A percentile compares a stretch with the other conserved stretches of the same genome.
These are phyloP conservation scores for Machimus atricapillus DNA, from an alignment of 2,888 invertebrate genomes.

Conservation along the genomic window DNA sequence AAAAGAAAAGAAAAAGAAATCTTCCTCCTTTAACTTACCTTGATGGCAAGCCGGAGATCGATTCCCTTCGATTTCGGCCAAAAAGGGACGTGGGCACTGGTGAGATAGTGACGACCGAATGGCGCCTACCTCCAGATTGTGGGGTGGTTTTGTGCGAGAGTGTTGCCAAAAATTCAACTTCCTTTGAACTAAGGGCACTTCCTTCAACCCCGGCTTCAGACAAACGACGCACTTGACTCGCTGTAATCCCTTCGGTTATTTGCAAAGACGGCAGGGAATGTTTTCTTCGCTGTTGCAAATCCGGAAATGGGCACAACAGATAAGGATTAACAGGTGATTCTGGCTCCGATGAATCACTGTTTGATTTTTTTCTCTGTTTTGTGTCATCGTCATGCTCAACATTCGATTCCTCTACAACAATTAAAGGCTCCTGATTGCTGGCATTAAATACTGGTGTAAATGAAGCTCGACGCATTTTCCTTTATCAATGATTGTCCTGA, in stretches of 20 bases:
- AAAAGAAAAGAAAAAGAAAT: too few relatives aligned
- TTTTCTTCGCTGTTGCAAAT: slow-evolving; percentile 76
- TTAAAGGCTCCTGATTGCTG: slow-evolving; percentile 75
- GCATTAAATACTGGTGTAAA: slow-evolving; percentile 68
- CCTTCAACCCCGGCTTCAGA: slow-evolving; percentile 81
- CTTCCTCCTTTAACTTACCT: slow-evolving; percentile 52
- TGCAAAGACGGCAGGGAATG: slow-evolving; percentile 85
- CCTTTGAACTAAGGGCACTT: slow-evolving; percentile 75
- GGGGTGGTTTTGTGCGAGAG: slow-evolving; percentile 75
- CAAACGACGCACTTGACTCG: slow-evolving; percentile 82
- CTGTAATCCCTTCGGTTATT: slow-evolving; percentile 84
- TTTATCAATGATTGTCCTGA: slow-evolving; percentile 8
- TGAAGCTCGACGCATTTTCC: slow-evolving; percentile 73
- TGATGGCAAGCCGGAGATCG: slow-evolving; percentile 77
- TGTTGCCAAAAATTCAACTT: slow-evolving; percentile 85
- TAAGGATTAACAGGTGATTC: slow-evolving; percentile 84
- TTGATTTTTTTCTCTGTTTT: slow-evolving; percentile 62
- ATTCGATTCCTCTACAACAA: slow-evolving; percentile 82
- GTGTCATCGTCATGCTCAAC: slow-evolving; percentile 71
- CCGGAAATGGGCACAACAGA: slow-evolving; percentile 81
- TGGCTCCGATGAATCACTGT: slow-evolving; percentile 70
- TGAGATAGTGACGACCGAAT: slow-evolving; percentile 87
- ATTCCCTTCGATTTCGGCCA: slow-evolving; percentile 81
- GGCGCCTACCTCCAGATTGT: slow-evolving; percentile 76
- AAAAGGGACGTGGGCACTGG: slow-evolving; percentile 81